Base-by-base conservation (phyloP, 2,797 vertebrate species). In the Semaprochilodus insignis region DNA sequence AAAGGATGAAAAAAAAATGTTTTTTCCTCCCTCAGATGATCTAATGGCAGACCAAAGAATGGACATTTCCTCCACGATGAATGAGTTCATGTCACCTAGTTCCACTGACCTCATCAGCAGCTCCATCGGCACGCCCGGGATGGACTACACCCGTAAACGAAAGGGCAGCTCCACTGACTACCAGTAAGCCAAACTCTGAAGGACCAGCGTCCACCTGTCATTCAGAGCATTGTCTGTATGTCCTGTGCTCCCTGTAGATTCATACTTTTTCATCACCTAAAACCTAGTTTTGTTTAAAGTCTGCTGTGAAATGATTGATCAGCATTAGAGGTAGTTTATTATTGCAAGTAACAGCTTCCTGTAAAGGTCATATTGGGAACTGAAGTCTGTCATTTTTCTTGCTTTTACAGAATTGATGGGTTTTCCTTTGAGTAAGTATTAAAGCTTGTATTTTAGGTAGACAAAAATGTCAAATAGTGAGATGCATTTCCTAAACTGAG, bases 21-120 rank as follows among this genome's bases (percentile, higher is more conserved):
- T 27, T 44, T 62, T 5, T 48, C 6, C 1, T 23, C 21, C 44
- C 6, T 13, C 52, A 86, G 85, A 83, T 93, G 93, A 94, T 93
- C 96, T 97, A 95, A 99, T 99, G 97, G 97, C 97, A 91, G 97
- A 99, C 96, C 98, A 99, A 95, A 97, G 97, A 94, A 99, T 99
- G 98, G 98, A 99, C 93, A 98, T 99, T 93, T 97, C 97, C 90
- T 99, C 98, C 88, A 99, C 98, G 21, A 99, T 99, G 94, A 98
- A 94, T 88, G 97, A 99, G 92, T 98, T 99, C 89, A 98, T 99
- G 96, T 96, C 97, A 83, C 95, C 97, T 0, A 94, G 96, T 82
- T 94, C 97, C 88, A 95, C 96, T 31, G 97, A 97, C 91, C 95
- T 98, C 91, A 97, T 99, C 88, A 97, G 96, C 90, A 96, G 96